Evolutionary conservation across 1,140 invertebrate genomes (phyloP).

Genomic region (Calosoma granatense): DNA sequence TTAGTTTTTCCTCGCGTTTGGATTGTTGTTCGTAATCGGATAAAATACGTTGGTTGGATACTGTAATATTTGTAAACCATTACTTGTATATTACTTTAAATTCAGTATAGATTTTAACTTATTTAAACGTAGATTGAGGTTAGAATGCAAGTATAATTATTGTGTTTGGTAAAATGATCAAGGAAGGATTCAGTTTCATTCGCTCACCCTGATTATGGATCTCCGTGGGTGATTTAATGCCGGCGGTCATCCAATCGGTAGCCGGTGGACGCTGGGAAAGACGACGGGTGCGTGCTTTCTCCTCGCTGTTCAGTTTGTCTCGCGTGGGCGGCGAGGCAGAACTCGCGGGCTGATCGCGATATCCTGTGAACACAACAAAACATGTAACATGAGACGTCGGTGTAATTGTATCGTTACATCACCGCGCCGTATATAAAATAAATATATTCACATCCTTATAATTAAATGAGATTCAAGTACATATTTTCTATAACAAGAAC

Average conservation of each 20-base stretch:
- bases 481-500: too few relatives aligned
- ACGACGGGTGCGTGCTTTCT: slow-evolving; percentile 48
- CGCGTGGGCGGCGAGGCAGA: slow-evolving; percentile 61
- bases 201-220: background rate
- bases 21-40: slow-evolving; percentile 45
- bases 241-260: background rate
- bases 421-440: too few relatives aligned
- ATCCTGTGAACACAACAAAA: slow-evolving; percentile 33
- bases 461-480: too few relatives aligned
- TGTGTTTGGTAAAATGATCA: too few relatives aligned
- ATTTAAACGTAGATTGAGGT: too few relatives aligned
- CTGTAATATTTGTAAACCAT: slow-evolving; percentile 21
- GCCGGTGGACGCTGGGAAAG: background rate
- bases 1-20: slow-evolving; percentile 53
- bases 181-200: too few relatives aligned
- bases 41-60: slow-evolving; percentile 28
- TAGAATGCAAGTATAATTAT: too few relatives aligned
- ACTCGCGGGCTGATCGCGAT: slow-evolving; percentile 54
- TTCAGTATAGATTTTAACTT: too few relatives aligned
- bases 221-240: background rate
- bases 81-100: too few relatives aligned
- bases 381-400: slow-evolving; percentile 14
- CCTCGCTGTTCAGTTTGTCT: slow-evolving; percentile 60
- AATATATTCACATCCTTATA: too few relatives aligned
- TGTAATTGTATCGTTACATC: too few relatives aligned